These are phyloP conservation scores for Aldabrachelys gigantea DNA, from an alignment of 2,113 vertebrate species.

Conservation along the genomic window DNA sequence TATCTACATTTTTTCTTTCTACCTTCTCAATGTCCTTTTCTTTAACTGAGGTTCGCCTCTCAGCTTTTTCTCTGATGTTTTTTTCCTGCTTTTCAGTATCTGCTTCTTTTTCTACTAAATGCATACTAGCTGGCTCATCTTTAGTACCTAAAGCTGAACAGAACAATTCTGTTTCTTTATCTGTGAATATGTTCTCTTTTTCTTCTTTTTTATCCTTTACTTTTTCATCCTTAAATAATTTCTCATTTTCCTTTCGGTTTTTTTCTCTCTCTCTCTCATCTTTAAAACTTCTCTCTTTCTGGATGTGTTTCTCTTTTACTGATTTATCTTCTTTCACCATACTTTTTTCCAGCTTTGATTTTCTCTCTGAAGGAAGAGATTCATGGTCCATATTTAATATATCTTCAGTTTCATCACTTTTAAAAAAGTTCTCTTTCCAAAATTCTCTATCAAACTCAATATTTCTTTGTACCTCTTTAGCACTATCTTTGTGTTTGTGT, in stretches of 20 bases:
- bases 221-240: slow-evolving; percentile 87
- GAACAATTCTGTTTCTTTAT: slow-evolving; percentile 81
- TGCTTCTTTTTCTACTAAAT: slow-evolving; percentile 75
- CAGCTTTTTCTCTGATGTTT: slow-evolving; percentile 83
- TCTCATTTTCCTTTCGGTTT: slow-evolving; percentile 89
- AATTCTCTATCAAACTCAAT: slow-evolving; percentile 98
- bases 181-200: slow-evolving; percentile 80
- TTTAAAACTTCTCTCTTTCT: slow-evolving; percentile 88
- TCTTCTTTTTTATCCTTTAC: slow-evolving; percentile 83
- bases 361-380: slow-evolving; percentile 81
- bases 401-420: slow-evolving; percentile 96
- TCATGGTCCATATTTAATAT: slow-evolving; percentile 83
- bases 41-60: slow-evolving; percentile 85
- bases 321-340: slow-evolving; percentile 88
- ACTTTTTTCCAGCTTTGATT: slow-evolving; percentile 82
- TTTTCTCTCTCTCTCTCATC: slow-evolving; percentile 93
- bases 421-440: slow-evolving; percentile 99
- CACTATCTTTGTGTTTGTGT: slow-evolving; percentile 87
- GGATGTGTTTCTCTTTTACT: slow-evolving; percentile 86
- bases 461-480: slow-evolving; percentile 91
- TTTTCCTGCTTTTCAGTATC: slow-evolving; percentile 89
- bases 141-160: slow-evolving; percentile 58
- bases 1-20: slow-evolving; percentile 90
- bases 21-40: slow-evolving; percentile 89
- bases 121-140: slow-evolving; percentile 61